Base-by-base conservation (phyloP, 2,113 vertebrate species). In the Clarias batrachus region DNA sequence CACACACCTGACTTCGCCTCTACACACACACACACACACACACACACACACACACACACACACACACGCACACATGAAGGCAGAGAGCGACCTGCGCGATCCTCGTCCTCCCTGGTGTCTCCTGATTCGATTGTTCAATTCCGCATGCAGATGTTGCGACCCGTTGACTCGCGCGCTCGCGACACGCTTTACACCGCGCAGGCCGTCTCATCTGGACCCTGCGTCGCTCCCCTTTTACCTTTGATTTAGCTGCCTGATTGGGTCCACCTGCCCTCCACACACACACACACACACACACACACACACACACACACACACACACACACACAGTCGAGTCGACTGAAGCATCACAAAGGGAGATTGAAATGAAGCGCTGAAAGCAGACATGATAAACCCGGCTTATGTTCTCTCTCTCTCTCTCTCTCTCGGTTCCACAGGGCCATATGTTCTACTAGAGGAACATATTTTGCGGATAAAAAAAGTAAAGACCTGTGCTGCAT, bases 181-280 rank as follows among this genome's bases (percentile, higher is more conserved):
- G 86, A 89, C 86, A 88, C 83, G 56, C 66, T 81, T 87, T 87
- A 85, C 86, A 89, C 90, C 85, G 87, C 91, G 85, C 82, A 86
- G 88, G 88, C 78, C 84, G 85, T 81, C 88, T 91, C 86, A 63
- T 74, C 68, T 84, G 33, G 85, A 89, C 85, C 86, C 77, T 71
- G 79, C 73, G 87, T 81, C 83, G 87, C 86, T 90, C 81, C 89
- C 90, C 91, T 48, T 93, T 93, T 93, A 92, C 90, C 91, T 93
- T 91, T 90, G 91, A 92, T 92, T 93, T 91, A 87, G 90, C 33
- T 84, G 90, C 81, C 88, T 91, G 93, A 93, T 91, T 91, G 91
- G 90, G 90, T 92, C 92, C 93, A 93, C 91, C 91, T 91, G 92
- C 84, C 90, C 89, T 81, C n/a, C 85, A 86, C 79, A 82, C 81